Evolutionary conservation across 2,888 invertebrate genomes (phyloP).

Genomic region (Mimachlamys varia): DNA sequence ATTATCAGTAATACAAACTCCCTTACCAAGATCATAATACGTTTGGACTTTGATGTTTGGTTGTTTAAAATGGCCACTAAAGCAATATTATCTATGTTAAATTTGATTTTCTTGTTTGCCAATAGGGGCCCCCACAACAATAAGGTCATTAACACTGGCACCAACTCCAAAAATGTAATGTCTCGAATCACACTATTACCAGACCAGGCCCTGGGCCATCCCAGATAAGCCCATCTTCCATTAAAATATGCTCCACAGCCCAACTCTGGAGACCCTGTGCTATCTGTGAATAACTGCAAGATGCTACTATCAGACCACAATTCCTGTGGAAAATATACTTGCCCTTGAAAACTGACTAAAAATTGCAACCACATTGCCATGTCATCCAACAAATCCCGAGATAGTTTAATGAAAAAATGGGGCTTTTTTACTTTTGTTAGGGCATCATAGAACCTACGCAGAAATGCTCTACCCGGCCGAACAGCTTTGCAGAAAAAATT

Average conservation of each 20-base stretch:
- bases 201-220: neutral
- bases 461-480: too few relatives aligned
- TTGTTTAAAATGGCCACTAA: neutral
- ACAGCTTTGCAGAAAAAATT: too few relatives aligned
- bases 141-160: neutral
- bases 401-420: too few relatives aligned
- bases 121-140: neutral
- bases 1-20: neutral
- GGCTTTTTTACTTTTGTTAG: too few relatives aligned
- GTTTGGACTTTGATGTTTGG: neutral
- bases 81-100: neutral
- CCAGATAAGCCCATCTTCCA: too few relatives aligned
- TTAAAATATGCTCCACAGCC: neutral
- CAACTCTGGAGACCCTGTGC: neutral
- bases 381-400: too few relatives aligned
- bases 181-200: neutral
- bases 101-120: neutral
- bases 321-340: too few relatives aligned
- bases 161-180: neutral
- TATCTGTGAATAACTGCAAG: conserved; percentile 6
- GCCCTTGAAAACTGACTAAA: too few relatives aligned
- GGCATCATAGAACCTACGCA: too few relatives aligned
- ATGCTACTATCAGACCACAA: too few relatives aligned
- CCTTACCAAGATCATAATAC: neutral
- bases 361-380: too few relatives aligned